A percentile compares a stretch with the other conserved stretches of the same genome.
These are phyloP conservation scores for Xiphophorus hellerii DNA, from an alignment of 2,113 vertebrate species.

Conservation along the genomic window DNA sequence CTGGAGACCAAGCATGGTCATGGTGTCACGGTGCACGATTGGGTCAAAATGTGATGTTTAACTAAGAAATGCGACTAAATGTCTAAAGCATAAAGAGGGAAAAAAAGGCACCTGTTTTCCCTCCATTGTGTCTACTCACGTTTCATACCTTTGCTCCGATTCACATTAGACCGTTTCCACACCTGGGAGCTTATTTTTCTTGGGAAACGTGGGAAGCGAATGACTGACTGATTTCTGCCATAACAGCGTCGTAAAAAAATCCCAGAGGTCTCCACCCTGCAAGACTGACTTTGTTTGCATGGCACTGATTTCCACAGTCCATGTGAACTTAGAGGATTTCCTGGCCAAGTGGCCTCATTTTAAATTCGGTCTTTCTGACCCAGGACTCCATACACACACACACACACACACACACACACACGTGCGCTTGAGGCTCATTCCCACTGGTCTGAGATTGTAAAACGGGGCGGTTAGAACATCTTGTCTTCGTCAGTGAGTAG, in stretches of 20 bases:
- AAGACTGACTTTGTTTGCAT: constrained; percentile 37
- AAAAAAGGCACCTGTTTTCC: background rate
- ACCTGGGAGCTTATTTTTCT: constrained; percentile 28
- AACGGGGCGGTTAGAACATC: background rate
- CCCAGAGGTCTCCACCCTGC: background rate
- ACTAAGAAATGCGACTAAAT: background rate
- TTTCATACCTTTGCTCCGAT: background rate
- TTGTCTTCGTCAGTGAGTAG: background rate
- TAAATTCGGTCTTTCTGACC: constrained; percentile 54
- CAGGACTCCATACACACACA: constrained; percentile 14
- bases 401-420: constrained; percentile 2
- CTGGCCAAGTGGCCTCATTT: constrained; percentile 56
- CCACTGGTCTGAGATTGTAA: background rate
- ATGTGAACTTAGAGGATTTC: constrained; percentile 59
- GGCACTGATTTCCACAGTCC: constrained; percentile 24
- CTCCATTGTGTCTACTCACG: background rate
- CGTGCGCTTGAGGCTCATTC: constrained; percentile 1
- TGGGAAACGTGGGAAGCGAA: constrained; percentile 10
- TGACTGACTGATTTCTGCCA: constrained; percentile 15
- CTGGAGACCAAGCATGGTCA: background rate
- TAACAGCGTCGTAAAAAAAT: constrained; percentile 20
- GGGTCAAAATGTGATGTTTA: background rate
- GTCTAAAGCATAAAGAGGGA: background rate
- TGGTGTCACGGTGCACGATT: background rate
- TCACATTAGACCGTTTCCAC: constrained; percentile 20